phyloP scores from a whole-genome alignment of 2,888 invertebrate genomes.

The Nomada ferruginata region DNA sequence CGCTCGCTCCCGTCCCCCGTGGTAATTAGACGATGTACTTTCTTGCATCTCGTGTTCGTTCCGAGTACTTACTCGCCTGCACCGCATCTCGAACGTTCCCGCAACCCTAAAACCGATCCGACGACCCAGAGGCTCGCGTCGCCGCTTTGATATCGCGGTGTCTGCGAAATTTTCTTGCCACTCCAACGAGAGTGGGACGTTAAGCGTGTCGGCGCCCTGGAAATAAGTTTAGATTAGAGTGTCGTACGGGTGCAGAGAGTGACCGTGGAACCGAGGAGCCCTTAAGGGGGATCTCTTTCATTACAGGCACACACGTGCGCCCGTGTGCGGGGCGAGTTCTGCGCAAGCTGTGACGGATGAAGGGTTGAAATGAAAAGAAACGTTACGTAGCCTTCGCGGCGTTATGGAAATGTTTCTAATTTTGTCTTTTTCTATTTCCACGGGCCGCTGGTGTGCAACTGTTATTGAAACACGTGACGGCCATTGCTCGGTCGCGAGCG shows the following conservation, averaged over 20 bases:
- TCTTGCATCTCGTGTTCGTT: conserved; percentile 18
- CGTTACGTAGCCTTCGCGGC: background rate
- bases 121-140: background rate
- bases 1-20: conserved; percentile 30
- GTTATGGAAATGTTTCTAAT: too few relatives aligned
- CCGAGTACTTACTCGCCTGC: background rate
- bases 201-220: background rate
- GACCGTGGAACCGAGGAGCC: background rate
- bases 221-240: conserved; percentile 20
- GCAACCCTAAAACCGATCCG: background rate
- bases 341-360: background rate
- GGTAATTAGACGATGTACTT: conserved; percentile 59
- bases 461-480: too few relatives aligned
- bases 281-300: conserved; percentile 1
- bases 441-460: too few relatives aligned
- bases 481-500: too few relatives aligned
- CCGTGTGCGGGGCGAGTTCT: background rate
- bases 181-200: background rate
- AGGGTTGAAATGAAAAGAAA: background rate
- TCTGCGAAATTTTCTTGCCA: conserved; percentile 3
- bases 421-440: too few relatives aligned
- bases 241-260: background rate
- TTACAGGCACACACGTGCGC: too few relatives aligned
- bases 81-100: background rate
- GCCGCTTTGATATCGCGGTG: background rate